Evolutionary conservation across 2,888 invertebrate species (phyloP).

Genomic region (Pinctada fucata): DNA sequence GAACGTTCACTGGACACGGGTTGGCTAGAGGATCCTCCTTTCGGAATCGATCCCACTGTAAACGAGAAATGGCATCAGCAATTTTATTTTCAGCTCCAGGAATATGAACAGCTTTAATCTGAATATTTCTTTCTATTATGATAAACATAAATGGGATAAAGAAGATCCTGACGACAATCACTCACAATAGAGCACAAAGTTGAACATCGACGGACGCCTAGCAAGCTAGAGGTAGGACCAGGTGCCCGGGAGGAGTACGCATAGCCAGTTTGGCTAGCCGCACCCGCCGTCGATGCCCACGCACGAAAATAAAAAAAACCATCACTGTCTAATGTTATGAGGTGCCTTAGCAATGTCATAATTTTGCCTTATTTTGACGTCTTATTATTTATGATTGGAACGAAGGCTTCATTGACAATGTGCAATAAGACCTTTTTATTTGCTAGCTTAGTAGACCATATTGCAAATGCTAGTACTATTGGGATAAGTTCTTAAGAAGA

Average conservation of each 20-base stretch:
- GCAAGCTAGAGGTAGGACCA: no score
- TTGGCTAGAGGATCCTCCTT: background rate
- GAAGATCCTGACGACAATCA: no score
- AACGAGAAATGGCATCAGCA: conserved; percentile 13
- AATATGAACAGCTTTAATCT: conserved; percentile 9
- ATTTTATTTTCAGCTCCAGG: background rate
- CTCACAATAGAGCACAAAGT: no score
- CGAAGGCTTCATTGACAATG: conserved; percentile 11
- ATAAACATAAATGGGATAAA: no score
- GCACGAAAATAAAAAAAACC: no score
- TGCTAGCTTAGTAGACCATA: background rate
- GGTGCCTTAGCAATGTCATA: background rate
- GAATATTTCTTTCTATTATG: background rate
- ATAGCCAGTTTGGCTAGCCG: no score
- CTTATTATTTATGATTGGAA: background rate
- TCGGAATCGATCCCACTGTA: conserved; percentile 4
- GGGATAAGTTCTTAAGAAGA: conserved; percentile 13
- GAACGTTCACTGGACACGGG: no score
- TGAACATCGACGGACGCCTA: no score
- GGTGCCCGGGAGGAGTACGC: no score
- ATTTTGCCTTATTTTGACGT: background rate
- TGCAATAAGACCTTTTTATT: conserved; percentile 7
- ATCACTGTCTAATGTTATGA: background rate
- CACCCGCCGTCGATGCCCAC: no score
- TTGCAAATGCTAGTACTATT: background rate